Evolutionary conservation across 2,113 vertebrate species (phyloP).

Genomic region (Indicator indicator): DNA sequence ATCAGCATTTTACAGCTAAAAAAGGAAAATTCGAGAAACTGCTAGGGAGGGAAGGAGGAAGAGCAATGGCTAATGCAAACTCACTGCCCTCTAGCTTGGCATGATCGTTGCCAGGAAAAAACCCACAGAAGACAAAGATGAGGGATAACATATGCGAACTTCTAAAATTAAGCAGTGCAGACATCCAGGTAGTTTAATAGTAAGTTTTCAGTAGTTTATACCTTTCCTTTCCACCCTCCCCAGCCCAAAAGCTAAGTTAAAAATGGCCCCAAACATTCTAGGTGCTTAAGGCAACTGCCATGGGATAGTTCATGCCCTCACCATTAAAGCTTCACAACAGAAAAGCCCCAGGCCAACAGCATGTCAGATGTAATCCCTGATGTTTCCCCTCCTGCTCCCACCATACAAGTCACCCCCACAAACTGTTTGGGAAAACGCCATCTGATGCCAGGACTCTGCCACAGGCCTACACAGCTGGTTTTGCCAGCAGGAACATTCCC

Average conservation of each 20-base stretch:
- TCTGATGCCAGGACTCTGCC: background rate
- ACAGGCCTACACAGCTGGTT: background rate
- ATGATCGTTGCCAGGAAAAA: background rate
- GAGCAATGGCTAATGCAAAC: background rate
- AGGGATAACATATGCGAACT: background rate
- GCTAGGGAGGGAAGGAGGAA: background rate
- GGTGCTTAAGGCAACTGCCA: background rate
- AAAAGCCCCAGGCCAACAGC: accelerated
- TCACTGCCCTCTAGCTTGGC: background rate
- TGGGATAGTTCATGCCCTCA: background rate
- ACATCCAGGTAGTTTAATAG: background rate
- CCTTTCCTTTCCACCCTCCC: background rate
- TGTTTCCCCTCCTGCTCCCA: no score
- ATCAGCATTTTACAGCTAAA: background rate
- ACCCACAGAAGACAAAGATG: background rate
- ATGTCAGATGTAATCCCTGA: background rate
- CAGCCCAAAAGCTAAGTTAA: background rate
- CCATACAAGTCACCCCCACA: no score
- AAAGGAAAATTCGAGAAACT: background rate
- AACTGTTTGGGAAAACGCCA: background rate
- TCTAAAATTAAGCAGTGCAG: background rate
- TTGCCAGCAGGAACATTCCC: background rate
- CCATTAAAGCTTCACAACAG: background rate
- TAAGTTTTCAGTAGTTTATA: background rate
- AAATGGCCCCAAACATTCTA: background rate